Evolutionary conservation across 2,888 invertebrate genomes (phyloP), one percentile per base, ranked within the genome.

Genomic region (Melikaiella ostensackeni): DNA sequence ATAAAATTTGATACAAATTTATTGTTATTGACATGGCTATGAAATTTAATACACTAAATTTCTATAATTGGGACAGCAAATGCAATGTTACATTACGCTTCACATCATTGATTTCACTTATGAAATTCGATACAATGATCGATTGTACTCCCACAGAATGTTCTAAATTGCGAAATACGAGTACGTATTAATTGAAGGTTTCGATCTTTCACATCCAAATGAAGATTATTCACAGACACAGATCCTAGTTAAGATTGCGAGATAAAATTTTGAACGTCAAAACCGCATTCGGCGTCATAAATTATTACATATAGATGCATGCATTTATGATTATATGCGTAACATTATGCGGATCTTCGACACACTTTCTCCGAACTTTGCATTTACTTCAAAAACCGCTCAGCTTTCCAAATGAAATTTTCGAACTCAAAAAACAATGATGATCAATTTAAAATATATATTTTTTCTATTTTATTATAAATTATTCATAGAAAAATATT

Each of bases 331-430:
- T 66, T 19, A 70, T 30, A 46, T 46, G 66, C 66, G 42, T 64
- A 70, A 46, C 57, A 57, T 46, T 70, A 50, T 70, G 50, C 70
- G 70, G 50, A 50, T 70, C 70, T 70, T 70, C 50, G 70, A 70
- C 70, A 70, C 70, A 70, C 70, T 70, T 70, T 70, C 70, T 50
- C 70, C 50, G 27, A 21, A 63, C 62, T 33, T 42, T 66, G 66
- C 21, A 50, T 50, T 24, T 30, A 66, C 66, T 30, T 50, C 70
- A n/a, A 50, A 50, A 50, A 50, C 30, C 13, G 50, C 50, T 27
- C 19, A 24, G 1, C 57, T 24, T 24, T 70, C 30, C 70, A 50
- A 50, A 30, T 70, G 50, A n/a, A n/a, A 50, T 70, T 70, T 70
- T 70, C 19, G 4, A 33, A 57, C 24, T 13, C 57, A 24, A 30